Percentiles rank a stretch among this genome's conserved stretches.
phyloP scores from a whole-genome alignment of 2,888 invertebrate genomes.

The Lithophane leautieri region DNA sequence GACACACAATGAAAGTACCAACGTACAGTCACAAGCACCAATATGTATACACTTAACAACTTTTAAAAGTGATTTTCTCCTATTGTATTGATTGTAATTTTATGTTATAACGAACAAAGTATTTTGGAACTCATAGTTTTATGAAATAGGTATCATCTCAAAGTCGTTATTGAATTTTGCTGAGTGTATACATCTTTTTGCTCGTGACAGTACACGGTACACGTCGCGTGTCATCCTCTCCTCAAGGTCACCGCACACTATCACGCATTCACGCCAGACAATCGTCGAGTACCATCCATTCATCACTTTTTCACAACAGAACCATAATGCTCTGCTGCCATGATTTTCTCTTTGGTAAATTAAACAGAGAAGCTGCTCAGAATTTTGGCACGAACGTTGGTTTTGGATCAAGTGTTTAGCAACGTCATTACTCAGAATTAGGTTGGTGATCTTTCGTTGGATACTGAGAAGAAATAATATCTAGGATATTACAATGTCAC shows the following conservation, averaged over 20 bases:
- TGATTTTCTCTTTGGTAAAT: slow-evolving; percentile 24
- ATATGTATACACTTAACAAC: too few relatives aligned
- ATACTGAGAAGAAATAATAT: slow-evolving; percentile 20
- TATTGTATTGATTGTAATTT: too few relatives aligned
- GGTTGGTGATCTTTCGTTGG: slow-evolving; percentile 25
- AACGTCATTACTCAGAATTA: slow-evolving; percentile 47
- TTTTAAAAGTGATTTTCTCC: too few relatives aligned
- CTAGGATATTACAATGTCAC: not conserved
- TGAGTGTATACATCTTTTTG: too few relatives aligned
- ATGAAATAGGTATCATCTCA: too few relatives aligned
- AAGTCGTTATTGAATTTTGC: too few relatives aligned
- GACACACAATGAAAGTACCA: slow-evolving; percentile 43
- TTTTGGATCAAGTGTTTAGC: slow-evolving; percentile 29
- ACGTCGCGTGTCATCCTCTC: slow-evolving; percentile 74
- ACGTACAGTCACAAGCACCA: too few relatives aligned
- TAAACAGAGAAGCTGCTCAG: slow-evolving; percentile 24
- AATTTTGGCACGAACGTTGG: slow-evolving; percentile 42
- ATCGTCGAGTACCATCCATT: slow-evolving; percentile 65
- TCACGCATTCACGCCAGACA: slow-evolving; percentile 60
- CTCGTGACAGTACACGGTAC: too few relatives aligned
- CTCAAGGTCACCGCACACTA: slow-evolving; percentile 71
- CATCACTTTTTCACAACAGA: slow-evolving; percentile 65
- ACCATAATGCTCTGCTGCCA: slow-evolving; percentile 38
- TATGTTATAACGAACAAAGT: too few relatives aligned
- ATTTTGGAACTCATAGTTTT: too few relatives aligned